These are phyloP conservation scores for Micrastur ruficollis DNA, from an alignment of 2,797 vertebrate genomes.

Conservation along the genomic window DNA sequence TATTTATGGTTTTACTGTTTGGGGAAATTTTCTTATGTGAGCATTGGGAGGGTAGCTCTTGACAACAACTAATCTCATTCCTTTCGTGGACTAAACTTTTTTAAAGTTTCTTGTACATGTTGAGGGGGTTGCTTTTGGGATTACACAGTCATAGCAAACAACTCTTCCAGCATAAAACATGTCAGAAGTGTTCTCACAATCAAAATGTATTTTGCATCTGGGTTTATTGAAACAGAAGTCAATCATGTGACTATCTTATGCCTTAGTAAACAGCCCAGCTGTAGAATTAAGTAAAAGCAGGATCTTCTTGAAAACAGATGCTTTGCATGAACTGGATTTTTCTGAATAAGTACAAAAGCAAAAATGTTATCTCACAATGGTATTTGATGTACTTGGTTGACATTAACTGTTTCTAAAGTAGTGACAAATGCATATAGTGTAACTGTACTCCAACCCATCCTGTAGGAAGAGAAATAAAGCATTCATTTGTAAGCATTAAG, in stretches of 20 bases:
- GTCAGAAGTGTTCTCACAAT: neutral
- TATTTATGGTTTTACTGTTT: neutral
- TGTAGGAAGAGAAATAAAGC: neutral
- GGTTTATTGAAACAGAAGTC: neutral
- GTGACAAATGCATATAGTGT: neutral
- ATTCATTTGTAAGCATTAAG: neutral
- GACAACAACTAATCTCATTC: neutral
- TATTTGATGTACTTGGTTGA: neutral
- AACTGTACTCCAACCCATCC: neutral
- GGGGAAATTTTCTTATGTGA: neutral
- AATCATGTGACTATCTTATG: neutral
- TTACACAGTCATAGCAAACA: neutral
- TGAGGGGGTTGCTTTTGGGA: neutral
- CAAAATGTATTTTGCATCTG: neutral
- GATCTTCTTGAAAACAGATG: neutral
- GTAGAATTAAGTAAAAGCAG: neutral
- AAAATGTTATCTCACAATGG: neutral
- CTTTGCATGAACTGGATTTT: constrained; percentile 5
- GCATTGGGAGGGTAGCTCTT: neutral
- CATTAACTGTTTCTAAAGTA: constrained; percentile 20
- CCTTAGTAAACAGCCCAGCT: neutral
- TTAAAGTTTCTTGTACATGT: neutral
- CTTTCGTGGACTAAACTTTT: neutral
- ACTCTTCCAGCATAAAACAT: neutral
- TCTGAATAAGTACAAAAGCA: neutral